Evolutionary conservation across 2,888 invertebrate species (phyloP), one percentile per base, ranked within the genome.

Genomic region (Neoascia interrupta): DNA sequence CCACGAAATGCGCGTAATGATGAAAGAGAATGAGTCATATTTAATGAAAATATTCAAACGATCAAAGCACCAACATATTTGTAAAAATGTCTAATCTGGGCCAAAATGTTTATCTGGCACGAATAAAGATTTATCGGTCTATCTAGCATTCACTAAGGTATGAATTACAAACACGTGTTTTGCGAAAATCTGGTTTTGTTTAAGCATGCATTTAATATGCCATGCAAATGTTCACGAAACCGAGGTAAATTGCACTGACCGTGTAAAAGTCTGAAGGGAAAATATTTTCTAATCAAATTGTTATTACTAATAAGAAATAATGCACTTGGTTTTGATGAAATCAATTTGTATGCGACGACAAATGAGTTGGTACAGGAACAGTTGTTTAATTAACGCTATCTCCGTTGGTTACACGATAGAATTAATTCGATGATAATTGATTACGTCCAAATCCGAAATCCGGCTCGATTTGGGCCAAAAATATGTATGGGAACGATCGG

Each of bases 391-490:
- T 39, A 39, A 15, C 16, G 39, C 15, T 5, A 39, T 6, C 10
- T 16, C 39, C 39, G 39, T 39, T 39, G 13, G n/a, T 39, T 10
- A 18, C 8, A 8, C 6, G 2, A 1, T 6, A 39, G 8, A 10
- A 39, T 1, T 39, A 8, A 8, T 4, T 8, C 4, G 13, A 43
- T 6, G 5, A 23, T 23, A 4, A n/a, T n/a, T n/a, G n/a, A 23
- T 16, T 43, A n/a, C 19, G n/a, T 1, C 6, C 19, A 3, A 45
- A 10, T 11, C 6, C 23, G 1, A 13, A 8, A 45, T 45, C 13
- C 45, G 45, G 45, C 45, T 45, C 45, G 45, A 45, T 13, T 21
- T 13, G 45, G 45, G 10, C 45, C 45, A 26, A 45, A 39, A 39
- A n/a, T 1, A 39, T 39, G 39, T 18, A 16, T 39, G 0, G 2